Conservation (phyloP, 2,797 vertebrate genomes). For the Lophotriccus pileatus region DNA sequence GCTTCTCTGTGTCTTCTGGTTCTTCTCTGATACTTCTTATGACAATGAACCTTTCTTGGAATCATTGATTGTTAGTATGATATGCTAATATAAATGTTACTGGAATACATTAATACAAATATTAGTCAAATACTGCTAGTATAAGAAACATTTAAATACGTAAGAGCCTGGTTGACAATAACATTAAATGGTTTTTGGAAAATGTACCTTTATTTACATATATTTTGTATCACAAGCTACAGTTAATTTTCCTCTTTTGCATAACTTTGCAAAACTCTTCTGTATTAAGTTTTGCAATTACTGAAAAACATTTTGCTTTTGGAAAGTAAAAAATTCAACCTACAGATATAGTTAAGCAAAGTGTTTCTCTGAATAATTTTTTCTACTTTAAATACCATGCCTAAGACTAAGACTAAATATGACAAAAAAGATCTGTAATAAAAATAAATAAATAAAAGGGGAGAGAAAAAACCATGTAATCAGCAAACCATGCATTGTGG, state of each 20-base stretch:
- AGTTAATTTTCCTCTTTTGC: background rate
- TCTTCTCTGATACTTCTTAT: background rate
- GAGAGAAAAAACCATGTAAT: background rate
- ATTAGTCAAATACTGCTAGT: background rate
- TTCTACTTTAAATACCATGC: background rate
- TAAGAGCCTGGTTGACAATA: background rate
- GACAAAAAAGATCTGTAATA: background rate
- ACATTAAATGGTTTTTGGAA: background rate
- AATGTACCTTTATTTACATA: background rate
- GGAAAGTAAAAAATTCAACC: background rate
- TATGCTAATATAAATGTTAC: background rate
- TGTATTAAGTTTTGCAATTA: background rate
- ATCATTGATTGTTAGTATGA: background rate
- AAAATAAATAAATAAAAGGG: background rate
- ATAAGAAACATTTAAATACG: background rate
- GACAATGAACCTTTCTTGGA: background rate
- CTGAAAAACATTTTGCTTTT: background rate
- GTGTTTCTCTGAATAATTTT: background rate
- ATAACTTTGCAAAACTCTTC: background rate
- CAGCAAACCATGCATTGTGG: background rate
- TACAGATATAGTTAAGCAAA: background rate
- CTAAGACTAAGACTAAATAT: background rate
- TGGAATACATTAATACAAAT: background rate
- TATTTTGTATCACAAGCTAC: background rate
- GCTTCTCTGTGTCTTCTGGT: background rate